Evolutionary conservation across 1,140 invertebrate genomes (phyloP), one percentile per base, ranked within the genome.

Genomic region (Ceratosolen solmsi): DNA sequence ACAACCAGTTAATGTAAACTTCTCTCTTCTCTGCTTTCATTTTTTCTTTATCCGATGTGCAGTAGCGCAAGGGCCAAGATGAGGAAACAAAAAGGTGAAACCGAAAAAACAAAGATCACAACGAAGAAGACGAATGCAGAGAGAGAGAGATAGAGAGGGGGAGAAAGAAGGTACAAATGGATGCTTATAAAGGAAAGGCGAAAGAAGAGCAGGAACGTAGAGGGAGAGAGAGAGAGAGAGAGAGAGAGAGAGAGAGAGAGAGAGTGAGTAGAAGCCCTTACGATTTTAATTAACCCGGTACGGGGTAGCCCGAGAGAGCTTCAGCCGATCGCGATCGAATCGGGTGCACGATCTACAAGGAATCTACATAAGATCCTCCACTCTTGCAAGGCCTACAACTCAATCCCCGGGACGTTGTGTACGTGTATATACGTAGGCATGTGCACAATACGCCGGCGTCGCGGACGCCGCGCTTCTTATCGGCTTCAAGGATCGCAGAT

Each of bases 351-450:
- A 92, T 92, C 91, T 92, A 92, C 91, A 92, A 92, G 91, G 90
- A 92, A 92, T 92, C 91, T 92, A 92, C 91, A 92, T 92, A 91
- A 92, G 90, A 92, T 92, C 90, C 90, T 92, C 90, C 91, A 92
- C 91, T 91, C 90, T 89, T 89, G 89, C 36, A 22, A 56, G 56
- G 33, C 77, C 90, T 90, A 92, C 91, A 92, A 91, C 91, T 92
- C 91, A 92, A 92, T 92, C 89, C 89, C 88, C 88, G 88, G 15
- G 58, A 3, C n/a, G 56, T 36, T 36, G 51, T 46, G 51, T 25
- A 49, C 49, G 9, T 51, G 22, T 71, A 79, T 79, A 80, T 74
- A 74, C 68, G 27, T 49, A 46, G 27, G 41, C 51, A 68, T 68
- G 84, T 83, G 84, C 85, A 89, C 87, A 88, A 88, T 88, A 85